These are phyloP conservation scores for Baryphthengus martii DNA, from an alignment of 2,113 vertebrate genomes.

Conservation along the genomic window DNA sequence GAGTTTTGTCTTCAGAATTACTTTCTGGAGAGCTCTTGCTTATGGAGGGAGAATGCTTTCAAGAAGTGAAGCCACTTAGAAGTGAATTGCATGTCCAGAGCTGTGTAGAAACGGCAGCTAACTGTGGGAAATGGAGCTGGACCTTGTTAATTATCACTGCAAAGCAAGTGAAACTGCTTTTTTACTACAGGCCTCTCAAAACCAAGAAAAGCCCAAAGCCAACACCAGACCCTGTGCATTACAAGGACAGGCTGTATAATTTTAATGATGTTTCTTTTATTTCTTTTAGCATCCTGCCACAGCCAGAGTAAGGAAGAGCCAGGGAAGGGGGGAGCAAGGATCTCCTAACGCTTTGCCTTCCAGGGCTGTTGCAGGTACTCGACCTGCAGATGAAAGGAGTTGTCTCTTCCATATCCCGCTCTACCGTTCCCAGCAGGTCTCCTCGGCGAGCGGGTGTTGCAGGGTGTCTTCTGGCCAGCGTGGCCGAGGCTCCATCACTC, in stretches of 20 bases:
- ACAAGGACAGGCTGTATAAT: background rate
- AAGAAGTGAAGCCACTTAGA: background rate
- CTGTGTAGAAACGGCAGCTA: background rate
- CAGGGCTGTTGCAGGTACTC: background rate
- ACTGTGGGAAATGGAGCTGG: background rate
- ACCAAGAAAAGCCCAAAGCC: fast-evolving
- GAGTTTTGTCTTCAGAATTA: background rate
- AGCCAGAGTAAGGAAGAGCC: background rate
- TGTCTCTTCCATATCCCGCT: background rate
- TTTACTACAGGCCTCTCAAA: background rate
- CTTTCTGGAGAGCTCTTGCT: background rate
- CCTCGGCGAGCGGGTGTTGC: background rate
- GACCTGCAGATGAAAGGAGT: too few relatives aligned
- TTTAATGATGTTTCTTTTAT: background rate
- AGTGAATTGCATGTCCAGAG: background rate
- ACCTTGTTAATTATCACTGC: background rate
- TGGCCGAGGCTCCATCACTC: background rate
- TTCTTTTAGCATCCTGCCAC: background rate
- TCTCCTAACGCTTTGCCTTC: background rate
- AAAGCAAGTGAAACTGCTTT: background rate
- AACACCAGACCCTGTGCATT: background rate
- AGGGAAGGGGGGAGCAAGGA: background rate
- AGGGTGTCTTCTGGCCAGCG: background rate
- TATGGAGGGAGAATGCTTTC: background rate
- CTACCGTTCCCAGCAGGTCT: background rate